Conservation (phyloP, 1,140 invertebrate genomes). For the Hermetia illucens region DNA sequence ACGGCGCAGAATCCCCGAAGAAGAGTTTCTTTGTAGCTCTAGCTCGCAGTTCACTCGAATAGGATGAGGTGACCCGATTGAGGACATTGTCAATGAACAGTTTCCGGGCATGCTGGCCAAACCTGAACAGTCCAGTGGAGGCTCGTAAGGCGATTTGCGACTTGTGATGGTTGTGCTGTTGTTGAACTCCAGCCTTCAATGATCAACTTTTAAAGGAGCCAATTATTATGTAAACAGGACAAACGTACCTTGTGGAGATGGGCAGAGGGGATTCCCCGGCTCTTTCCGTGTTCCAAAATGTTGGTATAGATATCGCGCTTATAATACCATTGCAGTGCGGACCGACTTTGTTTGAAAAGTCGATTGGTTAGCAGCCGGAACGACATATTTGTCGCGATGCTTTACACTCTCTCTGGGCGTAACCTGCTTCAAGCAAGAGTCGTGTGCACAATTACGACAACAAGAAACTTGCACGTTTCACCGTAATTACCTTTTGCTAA, state of each 20-base stretch:
- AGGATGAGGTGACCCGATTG: constrained; percentile 48
- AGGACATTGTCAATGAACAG: constrained; percentile 54
- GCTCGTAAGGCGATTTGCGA: too few species aligned
- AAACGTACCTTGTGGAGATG: constrained; percentile 15
- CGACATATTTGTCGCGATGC: constrained; percentile 35
- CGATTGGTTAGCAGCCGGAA: constrained; percentile 34
- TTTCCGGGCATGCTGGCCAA: constrained; percentile 41
- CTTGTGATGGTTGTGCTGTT: too few species aligned
- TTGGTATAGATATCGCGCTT: constrained; percentile 35
- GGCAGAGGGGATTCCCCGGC: constrained; percentile 18
- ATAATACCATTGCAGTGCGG: constrained; percentile 31
- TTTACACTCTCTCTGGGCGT: too few species aligned
- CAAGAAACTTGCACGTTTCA: too few species aligned
- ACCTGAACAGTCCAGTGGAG: constrained; percentile 35
- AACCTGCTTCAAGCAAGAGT: too few species aligned
- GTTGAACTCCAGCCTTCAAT: neutral
- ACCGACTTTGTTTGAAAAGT: constrained; percentile 41
- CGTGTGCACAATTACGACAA: too few species aligned
- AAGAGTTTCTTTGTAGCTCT: constrained; percentile 44
- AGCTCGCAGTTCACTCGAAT: constrained; percentile 45
- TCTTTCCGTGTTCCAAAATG: constrained; percentile 38
- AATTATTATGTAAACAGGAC: too few species aligned
- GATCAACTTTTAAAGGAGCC: too few species aligned
- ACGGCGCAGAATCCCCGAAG: constrained; percentile 54
- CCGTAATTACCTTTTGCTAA: too few species aligned